Evolutionary conservation across 2,113 vertebrate species (phyloP).

Genomic region (Raphicerus campestris): DNA sequence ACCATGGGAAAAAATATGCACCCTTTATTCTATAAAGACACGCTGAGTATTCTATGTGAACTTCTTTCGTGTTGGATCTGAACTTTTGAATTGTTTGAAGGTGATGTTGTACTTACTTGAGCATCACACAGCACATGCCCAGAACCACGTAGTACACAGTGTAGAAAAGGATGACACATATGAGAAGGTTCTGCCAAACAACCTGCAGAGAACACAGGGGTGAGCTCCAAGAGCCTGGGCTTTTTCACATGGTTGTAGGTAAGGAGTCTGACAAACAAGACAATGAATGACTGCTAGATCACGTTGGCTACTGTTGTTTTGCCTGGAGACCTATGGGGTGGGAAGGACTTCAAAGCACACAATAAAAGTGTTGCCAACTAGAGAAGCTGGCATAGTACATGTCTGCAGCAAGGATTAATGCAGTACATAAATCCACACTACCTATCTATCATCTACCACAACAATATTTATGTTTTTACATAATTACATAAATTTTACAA

Average conservation of each 20-base stretch:
- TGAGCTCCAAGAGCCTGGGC: neutral
- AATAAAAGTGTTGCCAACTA: neutral
- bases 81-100: neutral
- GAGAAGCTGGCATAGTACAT: neutral
- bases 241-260: neutral
- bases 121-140: conserved; percentile 82
- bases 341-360: neutral
- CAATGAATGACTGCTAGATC: neutral
- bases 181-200: conserved; percentile 83
- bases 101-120: conserved; percentile 81
- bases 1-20: neutral
- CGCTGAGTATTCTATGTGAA: neutral
- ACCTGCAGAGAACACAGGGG: conserved; percentile 72
- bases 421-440: neutral
- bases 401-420: neutral
- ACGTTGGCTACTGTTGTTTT: neutral
- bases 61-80: neutral
- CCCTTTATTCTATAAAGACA: neutral
- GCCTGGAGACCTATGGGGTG: neutral
- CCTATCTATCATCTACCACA: neutral
- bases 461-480: neutral
- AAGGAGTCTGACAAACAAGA: neutral
- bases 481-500: neutral
- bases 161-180: conserved; percentile 86
- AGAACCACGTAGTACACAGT: conserved; percentile 85